Conservation (phyloP, 2,113 vertebrate genomes). For the Scomber japonicus region DNA sequence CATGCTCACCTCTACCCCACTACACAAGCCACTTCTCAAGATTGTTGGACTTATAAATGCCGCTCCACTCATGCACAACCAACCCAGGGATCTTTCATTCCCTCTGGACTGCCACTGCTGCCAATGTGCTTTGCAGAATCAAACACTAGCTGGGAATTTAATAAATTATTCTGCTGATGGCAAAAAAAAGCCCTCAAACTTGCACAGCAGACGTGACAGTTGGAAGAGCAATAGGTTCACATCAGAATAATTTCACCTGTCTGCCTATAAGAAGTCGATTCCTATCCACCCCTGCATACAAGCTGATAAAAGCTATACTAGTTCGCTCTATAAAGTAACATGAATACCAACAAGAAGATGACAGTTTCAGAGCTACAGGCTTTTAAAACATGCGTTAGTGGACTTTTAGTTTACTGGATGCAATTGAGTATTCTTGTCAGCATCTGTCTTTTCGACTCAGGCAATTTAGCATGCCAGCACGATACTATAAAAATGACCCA, state of each 20-base stretch:
- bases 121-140: slow-evolving; percentile 56
- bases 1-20: slow-evolving; percentile 26
- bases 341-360: slow-evolving; percentile 33
- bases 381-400: slow-evolving; percentile 49
- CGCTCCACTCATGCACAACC: slow-evolving; percentile 10
- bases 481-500: slow-evolving; percentile 73
- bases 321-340: slow-evolving; percentile 16
- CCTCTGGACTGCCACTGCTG: slow-evolving; percentile 16
- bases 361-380: slow-evolving; percentile 3
- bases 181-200: slow-evolving; percentile 5
- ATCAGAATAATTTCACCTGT: slow-evolving; percentile 17
- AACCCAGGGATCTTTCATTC: background rate
- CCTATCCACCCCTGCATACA: slow-evolving; percentile 2
- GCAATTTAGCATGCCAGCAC: slow-evolving; percentile 64
- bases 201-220: slow-evolving; percentile 15
- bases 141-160: slow-evolving; percentile 40
- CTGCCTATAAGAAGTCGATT: background rate
- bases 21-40: slow-evolving; percentile 37
- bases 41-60: slow-evolving; percentile 27
- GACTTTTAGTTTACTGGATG: slow-evolving; percentile 56
- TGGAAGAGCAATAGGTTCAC: slow-evolving; percentile 7
- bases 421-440: slow-evolving; percentile 74
- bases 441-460: slow-evolving; percentile 49
- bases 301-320: slow-evolving; percentile 14
- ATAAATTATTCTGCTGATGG: slow-evolving; percentile 43